These are phyloP conservation scores for Lymantria dispar DNA, from an alignment of 2,888 invertebrate genomes.

Conservation along the genomic window DNA sequence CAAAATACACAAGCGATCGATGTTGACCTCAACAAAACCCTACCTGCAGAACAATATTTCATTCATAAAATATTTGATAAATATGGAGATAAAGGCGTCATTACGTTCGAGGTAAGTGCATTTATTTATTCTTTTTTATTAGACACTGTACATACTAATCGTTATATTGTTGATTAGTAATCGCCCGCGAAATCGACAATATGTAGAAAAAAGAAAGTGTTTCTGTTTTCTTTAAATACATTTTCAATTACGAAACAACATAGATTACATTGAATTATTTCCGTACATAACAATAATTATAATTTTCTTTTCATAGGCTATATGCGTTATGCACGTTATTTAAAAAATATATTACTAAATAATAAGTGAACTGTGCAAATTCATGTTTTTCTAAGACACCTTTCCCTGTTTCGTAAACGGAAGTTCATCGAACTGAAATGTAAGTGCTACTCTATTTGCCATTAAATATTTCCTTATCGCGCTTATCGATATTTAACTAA, in stretches of 20 bases:
- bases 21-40: conserved; percentile 44
- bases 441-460: conserved; percentile 36
- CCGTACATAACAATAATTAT: not conserved
- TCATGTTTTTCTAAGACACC: conserved; percentile 47
- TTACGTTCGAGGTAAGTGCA: conserved; percentile 78
- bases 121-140: conserved; percentile 14
- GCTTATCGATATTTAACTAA: conserved; percentile 54
- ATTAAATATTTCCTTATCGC: conserved; percentile 56
- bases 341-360: not conserved
- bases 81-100: conserved; percentile 80
- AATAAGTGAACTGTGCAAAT: conserved; percentile 4
- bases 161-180: conserved; percentile 2
- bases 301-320: not conserved
- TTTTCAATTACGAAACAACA: not conserved
- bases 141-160: conserved; percentile 3
- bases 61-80: conserved; percentile 80
- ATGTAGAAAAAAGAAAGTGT: not conserved
- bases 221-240: not conserved
- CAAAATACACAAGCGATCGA: conserved; percentile 28
- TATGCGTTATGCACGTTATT: not conserved
- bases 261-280: not conserved
- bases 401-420: conserved; percentile 65
- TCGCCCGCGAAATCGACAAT: not conserved
- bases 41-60: conserved; percentile 72
- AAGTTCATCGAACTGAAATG: conserved; percentile 73